Percentiles rank a stretch among this genome's conserved stretches.
Conservation (phyloP, 2,797 vertebrate species). For the Meda fulgida region DNA sequence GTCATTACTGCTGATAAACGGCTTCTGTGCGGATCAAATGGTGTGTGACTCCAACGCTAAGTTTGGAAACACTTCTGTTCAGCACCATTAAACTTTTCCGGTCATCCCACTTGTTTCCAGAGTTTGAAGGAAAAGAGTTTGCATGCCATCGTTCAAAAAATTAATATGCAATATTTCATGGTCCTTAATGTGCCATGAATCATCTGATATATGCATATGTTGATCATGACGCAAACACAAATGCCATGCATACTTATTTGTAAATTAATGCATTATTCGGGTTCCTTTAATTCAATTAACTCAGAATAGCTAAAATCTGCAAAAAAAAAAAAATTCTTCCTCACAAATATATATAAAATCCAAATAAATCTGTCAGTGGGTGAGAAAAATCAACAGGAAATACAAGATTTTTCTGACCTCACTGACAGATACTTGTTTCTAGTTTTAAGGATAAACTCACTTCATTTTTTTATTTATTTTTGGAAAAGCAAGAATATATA, state of each 20-base stretch:
- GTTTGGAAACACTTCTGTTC: slow-evolving; percentile 61
- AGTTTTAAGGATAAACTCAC: neutral
- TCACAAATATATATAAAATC: neutral
- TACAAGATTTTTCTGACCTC: neutral
- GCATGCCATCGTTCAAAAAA: slow-evolving; percentile 3
- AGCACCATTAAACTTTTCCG: slow-evolving; percentile 45
- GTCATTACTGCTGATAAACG: slow-evolving; percentile 68
- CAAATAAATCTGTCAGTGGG: accelerated
- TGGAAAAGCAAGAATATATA: too few species aligned
- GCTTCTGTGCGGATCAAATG: slow-evolving; percentile 64
- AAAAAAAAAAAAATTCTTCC: neutral
- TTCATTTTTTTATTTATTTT: neutral
- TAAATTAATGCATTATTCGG: neutral
- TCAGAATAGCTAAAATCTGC: too few species aligned
- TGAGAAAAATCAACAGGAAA: neutral
- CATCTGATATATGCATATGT: neutral
- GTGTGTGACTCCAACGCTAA: slow-evolving; percentile 65
- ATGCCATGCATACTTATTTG: neutral
- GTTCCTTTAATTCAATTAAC: neutral
- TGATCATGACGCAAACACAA: neutral
- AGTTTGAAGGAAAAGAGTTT: neutral
- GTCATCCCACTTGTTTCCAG: slow-evolving; percentile 2
- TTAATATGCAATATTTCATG: neutral
- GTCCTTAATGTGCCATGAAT: neutral
- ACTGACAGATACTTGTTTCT: neutral